Conservation (phyloP, 2,797 vertebrate genomes). For the Percopsis omiscomaycus region DNA sequence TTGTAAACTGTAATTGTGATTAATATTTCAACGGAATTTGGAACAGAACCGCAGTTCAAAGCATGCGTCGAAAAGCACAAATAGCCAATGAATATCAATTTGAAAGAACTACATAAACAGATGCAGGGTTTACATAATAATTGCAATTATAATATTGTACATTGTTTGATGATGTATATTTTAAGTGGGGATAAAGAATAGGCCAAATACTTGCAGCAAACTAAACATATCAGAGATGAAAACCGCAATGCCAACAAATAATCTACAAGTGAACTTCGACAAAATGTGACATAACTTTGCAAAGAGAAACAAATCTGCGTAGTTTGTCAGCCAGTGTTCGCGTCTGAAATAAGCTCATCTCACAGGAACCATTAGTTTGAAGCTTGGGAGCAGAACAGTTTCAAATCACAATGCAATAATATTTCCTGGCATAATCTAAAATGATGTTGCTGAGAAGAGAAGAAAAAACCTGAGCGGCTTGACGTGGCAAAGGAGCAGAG, state of each 20-base stretch:
- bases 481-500: slow-evolving; percentile 68
- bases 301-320: slow-evolving; percentile 38
- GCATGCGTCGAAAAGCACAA: slow-evolving; percentile 28
- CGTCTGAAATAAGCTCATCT: slow-evolving; percentile 65
- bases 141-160: neutral
- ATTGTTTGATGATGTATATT: neutral
- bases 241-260: slow-evolving; percentile 25
- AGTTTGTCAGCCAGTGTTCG: slow-evolving; percentile 54
- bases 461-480: slow-evolving; percentile 44
- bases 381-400: slow-evolving; percentile 65
- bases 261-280: slow-evolving; percentile 8
- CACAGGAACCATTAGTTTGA: slow-evolving; percentile 67
- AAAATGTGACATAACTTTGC: slow-evolving; percentile 45
- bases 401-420: slow-evolving; percentile 75
- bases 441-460: slow-evolving; percentile 57
- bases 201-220: neutral
- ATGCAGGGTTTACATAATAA: neutral
- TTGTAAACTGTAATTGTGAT: slow-evolving; percentile 71
- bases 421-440: slow-evolving; percentile 74
- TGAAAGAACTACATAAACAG: slow-evolving; percentile 3
- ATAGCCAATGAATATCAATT: slow-evolving; percentile 4
- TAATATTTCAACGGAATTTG: slow-evolving; percentile 69
- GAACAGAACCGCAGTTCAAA: slow-evolving; percentile 43
- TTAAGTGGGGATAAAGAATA: neutral
- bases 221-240: slow-evolving; percentile 12